Base-by-base conservation (phyloP, 1,140 invertebrate genomes). In the Leptopilina clavipes region DNA sequence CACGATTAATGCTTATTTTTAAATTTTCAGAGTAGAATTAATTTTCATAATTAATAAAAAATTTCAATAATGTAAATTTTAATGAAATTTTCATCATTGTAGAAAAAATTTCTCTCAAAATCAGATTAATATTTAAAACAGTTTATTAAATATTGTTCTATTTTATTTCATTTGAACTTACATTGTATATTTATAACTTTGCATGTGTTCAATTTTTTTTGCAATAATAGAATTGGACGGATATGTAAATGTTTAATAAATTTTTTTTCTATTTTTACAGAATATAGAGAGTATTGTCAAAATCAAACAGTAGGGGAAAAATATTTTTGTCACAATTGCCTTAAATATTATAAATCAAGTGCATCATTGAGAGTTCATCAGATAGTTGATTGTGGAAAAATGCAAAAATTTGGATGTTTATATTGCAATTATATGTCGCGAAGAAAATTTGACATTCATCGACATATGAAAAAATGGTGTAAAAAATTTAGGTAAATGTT, bases 291-390 rank as follows among this genome's bases (percentile, higher is more conserved):
- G 17, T 65, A 11, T 31, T 37, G 44, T 40, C 31, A 78, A 73
- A 31, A 7, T 71, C 7, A 10, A 37, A 1, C 31, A 45, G 48
- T 10, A 18, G 1, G 52, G 14, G 6, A 31, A 43, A 19, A 76
- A 25, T 81, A 83, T 37, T 65, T 70, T 1, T 88, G 86, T 75
- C 43, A 73, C 37, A 59, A 73, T 0, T 91, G 89, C 77, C 78
- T 79, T 1, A 86, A 82, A 65, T 78, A 22, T 1, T 91, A 90
- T 79, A 87, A 84, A 65, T 85, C 86, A 7, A 80, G 86, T 48
- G 82, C 84, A 54, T 86, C 88, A 0, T 52, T 91, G 17, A 84
- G 81, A 48, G 86, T 86, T 72, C 85, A 88, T 76, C 77, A 82
- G 37, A 82, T 65, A 37, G 81, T 83, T 77, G 87, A 88, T 70